These are phyloP conservation scores for Hyles vespertilio DNA, from an alignment of 1,140 invertebrate genomes.

Conservation along the genomic window DNA sequence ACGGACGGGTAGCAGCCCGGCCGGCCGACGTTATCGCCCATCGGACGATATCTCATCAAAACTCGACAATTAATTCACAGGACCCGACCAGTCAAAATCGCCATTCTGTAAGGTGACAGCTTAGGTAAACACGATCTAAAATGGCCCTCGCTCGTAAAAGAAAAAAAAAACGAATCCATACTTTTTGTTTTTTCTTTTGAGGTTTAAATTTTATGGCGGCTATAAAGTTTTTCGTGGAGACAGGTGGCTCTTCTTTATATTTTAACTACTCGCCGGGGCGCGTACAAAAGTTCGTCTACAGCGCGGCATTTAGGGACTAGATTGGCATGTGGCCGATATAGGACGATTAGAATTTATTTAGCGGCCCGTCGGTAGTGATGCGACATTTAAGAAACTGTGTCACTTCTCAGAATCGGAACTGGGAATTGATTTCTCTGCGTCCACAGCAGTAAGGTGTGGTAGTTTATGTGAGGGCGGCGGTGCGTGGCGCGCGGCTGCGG, in stretches of 20 bases:
- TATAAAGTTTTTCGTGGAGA: constrained; percentile 74
- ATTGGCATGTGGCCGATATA: constrained; percentile 47
- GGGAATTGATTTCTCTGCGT: constrained; percentile 69
- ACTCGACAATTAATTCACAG: constrained; percentile 69
- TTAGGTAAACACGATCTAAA: constrained; percentile 74
- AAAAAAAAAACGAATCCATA: constrained; percentile 53
- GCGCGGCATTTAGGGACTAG: constrained; percentile 51
- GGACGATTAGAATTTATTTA: constrained; percentile 68
- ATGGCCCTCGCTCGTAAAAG: constrained; percentile 63
- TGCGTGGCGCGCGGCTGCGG: constrained; percentile 12
- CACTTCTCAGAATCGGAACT: constrained; percentile 72
- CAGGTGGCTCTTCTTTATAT: constrained; percentile 74
- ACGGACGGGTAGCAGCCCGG: constrained; percentile 42
- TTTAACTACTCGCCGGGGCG: constrained; percentile 52
- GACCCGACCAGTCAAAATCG: constrained; percentile 67
- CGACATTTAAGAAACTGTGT: constrained; percentile 73
- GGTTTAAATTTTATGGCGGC: constrained; percentile 72
- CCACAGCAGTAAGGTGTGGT: constrained; percentile 63
- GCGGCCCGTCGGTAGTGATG: constrained; percentile 69
- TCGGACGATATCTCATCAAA: constrained; percentile 67
- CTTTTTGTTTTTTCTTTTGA: constrained; percentile 69
- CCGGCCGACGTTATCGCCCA: constrained; percentile 54
- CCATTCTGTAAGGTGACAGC: constrained; percentile 72
- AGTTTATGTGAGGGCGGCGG: constrained; percentile 52
- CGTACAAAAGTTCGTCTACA: constrained; percentile 45